These are phyloP conservation scores for Cosmia trapezina DNA, from an alignment of 2,888 invertebrate species.

Conservation along the genomic window DNA sequence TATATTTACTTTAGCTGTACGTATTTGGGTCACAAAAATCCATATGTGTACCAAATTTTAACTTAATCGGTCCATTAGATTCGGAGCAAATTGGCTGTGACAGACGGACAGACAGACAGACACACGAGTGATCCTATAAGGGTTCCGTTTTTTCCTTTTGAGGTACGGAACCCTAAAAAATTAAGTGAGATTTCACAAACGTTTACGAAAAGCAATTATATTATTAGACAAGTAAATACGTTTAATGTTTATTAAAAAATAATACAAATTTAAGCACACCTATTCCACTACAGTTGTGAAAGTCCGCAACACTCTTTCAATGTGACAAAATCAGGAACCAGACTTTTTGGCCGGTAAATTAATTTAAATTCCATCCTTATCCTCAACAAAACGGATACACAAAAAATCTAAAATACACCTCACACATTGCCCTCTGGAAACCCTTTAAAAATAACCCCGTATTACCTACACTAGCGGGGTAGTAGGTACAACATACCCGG, in stretches of 20 bases:
- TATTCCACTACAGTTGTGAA: neutral
- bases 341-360: neutral
- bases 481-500: constrained; percentile 55
- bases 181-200: neutral
- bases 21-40: no score
- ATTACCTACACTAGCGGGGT: constrained; percentile 39
- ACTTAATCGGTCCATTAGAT: no score
- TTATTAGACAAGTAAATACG: no score
- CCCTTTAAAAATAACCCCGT: constrained; percentile 65
- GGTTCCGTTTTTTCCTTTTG: no score
- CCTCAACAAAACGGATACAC: constrained; percentile 23
- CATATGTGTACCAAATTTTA: no score
- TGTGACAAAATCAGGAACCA: neutral
- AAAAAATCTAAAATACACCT: constrained; percentile 42
- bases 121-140: no score
- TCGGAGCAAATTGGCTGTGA: no score
- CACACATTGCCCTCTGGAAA: constrained; percentile 42
- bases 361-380: neutral
- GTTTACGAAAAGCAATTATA: neutral
- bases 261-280: neutral
- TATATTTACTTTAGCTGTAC: no score
- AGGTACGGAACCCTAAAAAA: neutral
- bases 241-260: neutral
- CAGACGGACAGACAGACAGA: no score
- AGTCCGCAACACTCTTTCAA: neutral